phyloP scores from a whole-genome alignment of 1,140 invertebrate species.

The Drosophila tropicalis region DNA sequence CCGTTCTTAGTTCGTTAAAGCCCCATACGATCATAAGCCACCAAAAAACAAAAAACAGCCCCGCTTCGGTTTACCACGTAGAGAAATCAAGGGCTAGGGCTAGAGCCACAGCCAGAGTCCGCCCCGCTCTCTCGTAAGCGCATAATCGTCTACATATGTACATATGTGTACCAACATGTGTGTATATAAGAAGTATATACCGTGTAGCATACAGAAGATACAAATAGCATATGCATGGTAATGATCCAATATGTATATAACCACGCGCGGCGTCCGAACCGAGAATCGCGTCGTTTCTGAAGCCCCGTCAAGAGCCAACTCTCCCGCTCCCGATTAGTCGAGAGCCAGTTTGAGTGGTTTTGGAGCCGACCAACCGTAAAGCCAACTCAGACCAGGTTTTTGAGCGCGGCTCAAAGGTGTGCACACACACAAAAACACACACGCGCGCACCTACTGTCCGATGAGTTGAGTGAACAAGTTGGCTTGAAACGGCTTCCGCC shows the following conservation, averaged over 20 bases:
- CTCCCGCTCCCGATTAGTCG: constrained; percentile 59
- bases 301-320: constrained; percentile 33
- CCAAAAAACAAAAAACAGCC: constrained; percentile 1
- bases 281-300: constrained; percentile 25
- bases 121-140: neutral
- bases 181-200: constrained; percentile 8
- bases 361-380: constrained; percentile 73
- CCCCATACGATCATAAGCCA: constrained; percentile 20
- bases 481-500: constrained; percentile 54
- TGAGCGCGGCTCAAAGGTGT: constrained; percentile 54
- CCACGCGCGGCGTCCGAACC: constrained; percentile 11
- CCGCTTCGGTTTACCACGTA: neutral
- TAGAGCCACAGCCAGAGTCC: neutral
- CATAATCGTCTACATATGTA: neutral
- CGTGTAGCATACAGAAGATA: neutral
- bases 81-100: constrained; percentile 28
- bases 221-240: constrained; percentile 11
- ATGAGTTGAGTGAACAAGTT: constrained; percentile 33
- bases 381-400: constrained; percentile 52
- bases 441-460: constrained; percentile 2
- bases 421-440: constrained; percentile 19
- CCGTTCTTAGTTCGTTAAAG: constrained; percentile 4
- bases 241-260: constrained; percentile 13
- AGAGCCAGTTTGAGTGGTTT: constrained; percentile 58
- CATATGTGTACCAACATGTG: constrained; percentile 13